Conservation (phyloP, 2,888 invertebrate genomes). For the Drosophila merina region DNA sequence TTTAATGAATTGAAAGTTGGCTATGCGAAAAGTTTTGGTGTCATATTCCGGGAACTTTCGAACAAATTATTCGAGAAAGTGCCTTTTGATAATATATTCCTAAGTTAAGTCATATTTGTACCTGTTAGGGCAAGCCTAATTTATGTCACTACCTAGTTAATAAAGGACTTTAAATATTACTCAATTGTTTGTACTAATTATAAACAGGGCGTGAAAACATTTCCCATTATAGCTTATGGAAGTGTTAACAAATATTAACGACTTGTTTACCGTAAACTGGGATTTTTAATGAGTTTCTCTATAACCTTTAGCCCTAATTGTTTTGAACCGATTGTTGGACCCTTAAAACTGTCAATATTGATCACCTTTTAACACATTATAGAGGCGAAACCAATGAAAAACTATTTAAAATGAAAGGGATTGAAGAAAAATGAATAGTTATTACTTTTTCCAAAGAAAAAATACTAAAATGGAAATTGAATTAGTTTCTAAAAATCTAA, state of each 20-base stretch:
- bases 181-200: background rate
- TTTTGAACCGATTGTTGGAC: background rate
- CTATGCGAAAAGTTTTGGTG: conserved; percentile 88
- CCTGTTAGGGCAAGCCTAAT: conserved; percentile 27
- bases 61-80: conserved; percentile 89
- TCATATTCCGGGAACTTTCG: conserved; percentile 87
- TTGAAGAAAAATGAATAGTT: too few species aligned
- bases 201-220: background rate
- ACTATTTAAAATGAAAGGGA: too few species aligned
- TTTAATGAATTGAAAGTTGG: conserved; percentile 88
- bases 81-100: conserved; percentile 88
- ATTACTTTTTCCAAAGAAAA: too few species aligned
- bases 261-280: background rate
- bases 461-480: too few species aligned
- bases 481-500: too few species aligned
- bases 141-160: conserved; percentile 55
- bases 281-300: background rate
- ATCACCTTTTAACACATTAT: background rate
- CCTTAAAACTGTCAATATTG: background rate
- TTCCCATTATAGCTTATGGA: background rate
- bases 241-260: background rate
- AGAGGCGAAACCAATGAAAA: background rate
- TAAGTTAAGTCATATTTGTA: conserved; percentile 75
- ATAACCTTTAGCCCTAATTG: background rate
- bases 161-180: conserved; percentile 45